Evolutionary conservation across 2,888 invertebrate genomes (phyloP).

Genomic region (Tuberolachnus salignus): DNA sequence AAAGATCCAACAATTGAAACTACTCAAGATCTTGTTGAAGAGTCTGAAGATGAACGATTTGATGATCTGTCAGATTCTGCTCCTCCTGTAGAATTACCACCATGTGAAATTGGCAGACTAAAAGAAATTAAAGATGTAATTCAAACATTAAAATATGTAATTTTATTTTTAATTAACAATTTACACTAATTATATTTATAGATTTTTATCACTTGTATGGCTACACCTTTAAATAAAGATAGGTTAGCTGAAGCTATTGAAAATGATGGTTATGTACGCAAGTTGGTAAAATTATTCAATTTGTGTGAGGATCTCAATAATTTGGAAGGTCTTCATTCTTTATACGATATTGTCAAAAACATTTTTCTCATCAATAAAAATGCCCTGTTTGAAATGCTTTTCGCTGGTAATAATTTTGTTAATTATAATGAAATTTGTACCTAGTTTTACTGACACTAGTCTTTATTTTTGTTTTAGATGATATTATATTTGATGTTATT

Average conservation of each 20-base stretch:
- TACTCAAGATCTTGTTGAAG: constrained; percentile 94
- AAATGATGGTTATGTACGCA: constrained; percentile 92
- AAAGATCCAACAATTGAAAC: constrained; percentile 98
- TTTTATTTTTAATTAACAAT: constrained; percentile 68
- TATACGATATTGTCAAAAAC: constrained; percentile 98
- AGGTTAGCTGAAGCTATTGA: constrained; percentile 92
- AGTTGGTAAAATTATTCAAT: constrained; percentile 91
- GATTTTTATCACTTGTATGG: constrained; percentile 84
- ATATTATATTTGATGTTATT: constrained; percentile 95
- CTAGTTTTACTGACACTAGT: neutral
- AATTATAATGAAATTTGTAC: neutral
- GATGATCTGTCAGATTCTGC: constrained; percentile 96
- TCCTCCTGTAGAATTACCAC: constrained; percentile 91
- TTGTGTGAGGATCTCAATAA: constrained; percentile 97
- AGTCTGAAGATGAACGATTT: constrained; percentile 94
- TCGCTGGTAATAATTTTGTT: constrained; percentile 69
- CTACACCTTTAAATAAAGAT: constrained; percentile 89
- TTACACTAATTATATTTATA: constrained; percentile 60
- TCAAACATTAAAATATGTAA: neutral
- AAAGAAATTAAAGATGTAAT: constrained; percentile 87
- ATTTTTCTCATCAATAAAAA: constrained; percentile 98
- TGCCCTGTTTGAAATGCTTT: constrained; percentile 95
- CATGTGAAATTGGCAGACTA: constrained; percentile 89
- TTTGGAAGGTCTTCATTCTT: constrained; percentile 89
- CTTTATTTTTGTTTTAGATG: constrained; percentile 66